Evolutionary conservation across 2,888 invertebrate genomes (phyloP), one percentile per base, ranked within the genome.

Genomic region (Leptopterna dolabrata): DNA sequence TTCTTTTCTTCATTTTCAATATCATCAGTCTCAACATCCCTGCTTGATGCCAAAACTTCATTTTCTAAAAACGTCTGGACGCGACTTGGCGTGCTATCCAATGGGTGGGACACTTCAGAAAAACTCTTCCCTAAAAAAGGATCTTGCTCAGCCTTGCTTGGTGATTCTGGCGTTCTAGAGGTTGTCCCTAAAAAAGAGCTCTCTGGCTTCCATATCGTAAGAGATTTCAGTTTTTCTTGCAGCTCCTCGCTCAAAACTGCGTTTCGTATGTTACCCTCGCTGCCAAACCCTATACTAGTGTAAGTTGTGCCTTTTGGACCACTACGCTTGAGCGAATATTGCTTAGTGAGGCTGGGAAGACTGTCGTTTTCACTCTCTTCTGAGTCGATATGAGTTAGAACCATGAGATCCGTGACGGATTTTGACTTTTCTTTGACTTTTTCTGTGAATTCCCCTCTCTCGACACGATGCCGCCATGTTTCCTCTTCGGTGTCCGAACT

Each of bases 391-490:
- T 95, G 95, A 16, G 95, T 95, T 70, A 95, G 91, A 47, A 94
- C 92, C 94, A 95, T 94, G 36, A 95, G 91, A 91, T 95, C 95
- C 11, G 95, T 94, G 0, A 95, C 94, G 80, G 94, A 95, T 90
- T 94, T 93, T 0, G 95, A 95, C 91, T 95, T 95, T 89, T 94
- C 93, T 88, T 94, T 93, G 0, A 95, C 94, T 91, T 94, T 94
- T 90, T 94, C 94, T 0, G 94, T 93, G 87, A 92, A 91, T 81
- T 91, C 91, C 0, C 91, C 90, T 55, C 93, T 92, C 91, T 94
- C 94, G 43, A 94, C 93, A 89, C 94, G 92, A 73, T 92, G 93
- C 70, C 93, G 92, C 94, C 94, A 94, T 88, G 93, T 93, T 90
- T 94, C 94, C 89, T 94, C 94, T 91, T 94, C 94, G 0, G 94